These are phyloP conservation scores for Drosophila willistoni DNA, from an alignment of 1,140 invertebrate genomes.

Conservation along the genomic window DNA sequence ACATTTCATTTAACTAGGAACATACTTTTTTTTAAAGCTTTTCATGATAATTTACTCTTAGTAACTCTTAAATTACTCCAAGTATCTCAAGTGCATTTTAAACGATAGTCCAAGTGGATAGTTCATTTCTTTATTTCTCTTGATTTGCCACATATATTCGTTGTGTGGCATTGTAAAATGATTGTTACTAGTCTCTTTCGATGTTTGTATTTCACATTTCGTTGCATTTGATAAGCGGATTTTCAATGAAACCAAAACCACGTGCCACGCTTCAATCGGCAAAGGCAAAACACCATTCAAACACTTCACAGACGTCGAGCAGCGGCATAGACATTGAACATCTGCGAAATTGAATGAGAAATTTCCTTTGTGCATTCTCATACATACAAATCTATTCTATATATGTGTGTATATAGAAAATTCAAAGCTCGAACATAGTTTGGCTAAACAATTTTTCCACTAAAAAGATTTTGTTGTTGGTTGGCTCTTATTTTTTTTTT, in stretches of 20 bases:
- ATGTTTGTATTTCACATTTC: constrained; percentile 26
- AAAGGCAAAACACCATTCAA: constrained; percentile 46
- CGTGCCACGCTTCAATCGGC: constrained; percentile 50
- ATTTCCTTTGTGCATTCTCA: constrained; percentile 60
- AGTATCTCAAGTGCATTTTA: not conserved
- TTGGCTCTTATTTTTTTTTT: not conserved
- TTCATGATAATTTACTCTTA: too few relatives aligned
- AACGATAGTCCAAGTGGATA: not conserved
- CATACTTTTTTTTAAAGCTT: too few relatives aligned
- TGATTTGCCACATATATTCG: constrained; percentile 3
- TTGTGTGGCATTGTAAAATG: constrained; percentile 6
- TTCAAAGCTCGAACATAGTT: constrained; percentile 54
- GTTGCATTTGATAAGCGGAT: constrained; percentile 35
- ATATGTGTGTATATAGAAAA: constrained; percentile 14
- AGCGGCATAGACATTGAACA: constrained; percentile 53
- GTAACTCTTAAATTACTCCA: not conserved
- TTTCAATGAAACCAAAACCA: constrained; percentile 55
- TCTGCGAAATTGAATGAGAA: constrained; percentile 78
- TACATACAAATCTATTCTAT: constrained; percentile 13
- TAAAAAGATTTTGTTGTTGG: constrained; percentile 55
- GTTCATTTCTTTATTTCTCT: not conserved
- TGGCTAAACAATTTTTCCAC: constrained; percentile 69
- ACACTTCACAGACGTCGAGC: constrained; percentile 41
- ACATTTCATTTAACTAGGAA: too few relatives aligned
- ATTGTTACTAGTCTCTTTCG: constrained; percentile 3